Evolutionary conservation across 1,140 invertebrate genomes (phyloP), one percentile per base, ranked within the genome.

Genomic region (Ephestia elutella): DNA sequence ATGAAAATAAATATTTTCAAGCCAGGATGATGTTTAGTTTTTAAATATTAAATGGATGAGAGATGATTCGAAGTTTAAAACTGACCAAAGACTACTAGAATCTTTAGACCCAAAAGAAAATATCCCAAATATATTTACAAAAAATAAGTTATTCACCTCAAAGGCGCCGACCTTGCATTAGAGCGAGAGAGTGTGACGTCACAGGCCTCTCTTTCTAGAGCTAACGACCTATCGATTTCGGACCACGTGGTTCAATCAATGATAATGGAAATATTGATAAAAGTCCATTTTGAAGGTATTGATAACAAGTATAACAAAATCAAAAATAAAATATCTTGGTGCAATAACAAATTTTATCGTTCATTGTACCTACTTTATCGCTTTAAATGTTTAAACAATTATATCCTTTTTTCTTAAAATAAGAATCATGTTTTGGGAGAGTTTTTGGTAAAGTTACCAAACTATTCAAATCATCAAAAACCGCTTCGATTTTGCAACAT

Each of bases 171-270:
- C 78, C 78, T 81, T 78, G 79, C 63, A 65, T 11, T 53, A n/a
- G 44, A n/a, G 65, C 68, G 58, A 62, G 67, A 56, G 66, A 68
- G 60, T 13, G 65, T 78, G 75, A 81, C 76, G 75, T 78, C 72
- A 75, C 68, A 17, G 8, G n/a, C 68, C 62, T 19, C 66, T 70
- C 70, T 30, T 53, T 56, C 70, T 28, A 32, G 63, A 65, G 67
- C 62, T 64, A 77, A 73, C 60, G 71, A 75, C 72, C 75, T 80
- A 80, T 80, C 65, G 78, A 80, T 80, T 77, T 66, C 54, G 32
- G 58, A 68, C 69, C 75, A 80, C 73, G 75, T 80, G 78, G 38
- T 56, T 15, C 7, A 44, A 38, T 38, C 32, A 13, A 44, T 44
- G n/a, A 44, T 10, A 44, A 44, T 4, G 5, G 5, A 15, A 15